Percentiles rank a stretch among this genome's conserved stretches.
phyloP scores from a whole-genome alignment of 2,888 invertebrate species.

The Pemphredon lugubris region DNA sequence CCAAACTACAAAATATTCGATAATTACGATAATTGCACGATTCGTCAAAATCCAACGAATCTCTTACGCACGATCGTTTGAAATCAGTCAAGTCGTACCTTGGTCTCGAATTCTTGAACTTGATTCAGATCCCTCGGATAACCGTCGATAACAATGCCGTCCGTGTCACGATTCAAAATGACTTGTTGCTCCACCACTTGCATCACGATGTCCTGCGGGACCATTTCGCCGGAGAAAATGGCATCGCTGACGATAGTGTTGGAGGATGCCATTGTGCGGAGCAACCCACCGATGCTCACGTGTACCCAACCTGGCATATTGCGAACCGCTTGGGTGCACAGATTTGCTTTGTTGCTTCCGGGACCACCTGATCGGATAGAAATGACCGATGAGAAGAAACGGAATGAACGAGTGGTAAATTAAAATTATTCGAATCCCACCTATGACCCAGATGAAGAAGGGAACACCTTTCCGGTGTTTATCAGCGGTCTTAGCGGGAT shows the following conservation, averaged over 20 bases:
- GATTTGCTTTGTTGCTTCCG: conserved; percentile 92
- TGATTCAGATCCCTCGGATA: conserved; percentile 96
- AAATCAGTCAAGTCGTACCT: conserved; percentile 83
- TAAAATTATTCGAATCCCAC: conserved; percentile 72
- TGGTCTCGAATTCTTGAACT: conserved; percentile 92
- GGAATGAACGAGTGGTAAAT: no score
- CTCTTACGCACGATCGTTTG: neutral
- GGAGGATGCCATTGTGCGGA: conserved; percentile 88
- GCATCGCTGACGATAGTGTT: conserved; percentile 86
- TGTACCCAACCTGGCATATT: conserved; percentile 89
- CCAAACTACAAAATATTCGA: conserved; percentile 85
- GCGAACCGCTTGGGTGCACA: conserved; percentile 88
- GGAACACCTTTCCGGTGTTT: conserved; percentile 78
- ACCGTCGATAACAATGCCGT: conserved; percentile 95
- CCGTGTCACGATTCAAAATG: conserved; percentile 76
- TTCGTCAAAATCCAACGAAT: neutral
- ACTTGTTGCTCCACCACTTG: conserved; percentile 88
- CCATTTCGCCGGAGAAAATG: conserved; percentile 91
- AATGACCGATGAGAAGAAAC: neutral
- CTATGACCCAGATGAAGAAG: conserved; percentile 82
- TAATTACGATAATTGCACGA: conserved; percentile 7
- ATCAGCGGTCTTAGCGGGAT: conserved; percentile 71
- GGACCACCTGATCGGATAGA: conserved; percentile 86
- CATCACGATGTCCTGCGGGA: conserved; percentile 89
- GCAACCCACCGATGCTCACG: conserved; percentile 89